Base-by-base conservation (phyloP, 2,113 vertebrate species). In the Acrocephalus kingi region DNA sequence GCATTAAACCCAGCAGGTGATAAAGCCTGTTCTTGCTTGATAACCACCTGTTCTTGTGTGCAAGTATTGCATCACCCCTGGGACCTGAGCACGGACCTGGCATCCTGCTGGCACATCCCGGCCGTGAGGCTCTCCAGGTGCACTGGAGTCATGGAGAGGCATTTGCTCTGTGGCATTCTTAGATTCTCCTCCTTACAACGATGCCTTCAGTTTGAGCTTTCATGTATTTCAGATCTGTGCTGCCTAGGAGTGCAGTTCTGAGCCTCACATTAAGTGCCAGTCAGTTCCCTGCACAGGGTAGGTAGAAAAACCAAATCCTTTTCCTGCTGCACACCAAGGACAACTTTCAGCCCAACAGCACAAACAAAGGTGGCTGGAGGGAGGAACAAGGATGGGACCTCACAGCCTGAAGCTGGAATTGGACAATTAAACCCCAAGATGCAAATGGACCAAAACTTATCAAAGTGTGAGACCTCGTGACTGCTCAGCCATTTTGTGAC, bases 31-130 rank as follows among this genome's bases (percentile, higher is more conserved):
- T 78, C 35, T 15, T 41, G 8, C 6, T 58, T 85, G 72, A 76
- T 76, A 90, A 37, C 58, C 48, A 52, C 54, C 67, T 46, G 33
- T 49, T 62, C 55, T 41, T 11, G 1, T 3, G 31, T 18, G 25
- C 51, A 41, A 20, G 31, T 30, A 18, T 41, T 74, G 81, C 61
- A 23, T 74, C 71, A 31, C 16, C 28, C 31, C 37, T 21, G 0
- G 2, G 11, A 14, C 4, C 46, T 45, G 23, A 28, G 73, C 64
- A 18, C 59, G n/a, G 9, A 24, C 14, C 39, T 0, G 0, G 9
- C 27, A 15, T 52, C 1, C 3, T 9, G 24, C 6, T 37, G 49
- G 27, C 5, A 2, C n/a, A 13, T 28, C 11, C 0, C 0, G 3
- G 9, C 35, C 20, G 0, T 1, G 39, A 11, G 54, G 54, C 55